A percentile compares a stretch with the other conserved stretches of the same genome.
phyloP scores from a whole-genome alignment of 2,888 invertebrate genomes.

The Amphipyra tragopoginis region DNA sequence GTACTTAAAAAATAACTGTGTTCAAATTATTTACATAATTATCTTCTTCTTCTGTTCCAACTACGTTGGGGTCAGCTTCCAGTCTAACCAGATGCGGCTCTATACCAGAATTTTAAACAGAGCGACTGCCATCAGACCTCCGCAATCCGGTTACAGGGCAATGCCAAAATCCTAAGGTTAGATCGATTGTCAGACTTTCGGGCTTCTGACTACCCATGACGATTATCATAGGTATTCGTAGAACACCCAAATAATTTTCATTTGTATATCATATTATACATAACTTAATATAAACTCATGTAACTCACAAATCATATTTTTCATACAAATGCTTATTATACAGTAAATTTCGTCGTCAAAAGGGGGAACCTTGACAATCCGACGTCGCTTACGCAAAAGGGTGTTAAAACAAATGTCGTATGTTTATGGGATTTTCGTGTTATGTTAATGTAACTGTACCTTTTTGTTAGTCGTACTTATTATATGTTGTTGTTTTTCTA shows the following conservation, averaged over 20 bases:
- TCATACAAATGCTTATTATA: constrained; percentile 68
- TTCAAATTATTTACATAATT: background rate
- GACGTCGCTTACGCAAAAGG: constrained; percentile 75
- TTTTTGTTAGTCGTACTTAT: constrained; percentile 62
- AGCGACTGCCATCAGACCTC: too few species aligned
- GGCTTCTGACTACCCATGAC: too few species aligned
- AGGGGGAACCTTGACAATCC: constrained; percentile 76
- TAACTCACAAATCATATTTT: constrained; percentile 46
- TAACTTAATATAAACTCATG: constrained; percentile 22
- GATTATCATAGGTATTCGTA: too few species aligned
- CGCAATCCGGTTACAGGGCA: too few species aligned
- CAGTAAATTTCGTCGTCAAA: constrained; percentile 69
- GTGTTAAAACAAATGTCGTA: constrained; percentile 86
- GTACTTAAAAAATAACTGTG: too few species aligned
- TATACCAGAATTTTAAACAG: too few species aligned
- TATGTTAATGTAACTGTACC: constrained; percentile 82
- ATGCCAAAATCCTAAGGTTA: too few species aligned
- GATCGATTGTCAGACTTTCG: too few species aligned
- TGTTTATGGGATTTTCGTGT: constrained; percentile 88
- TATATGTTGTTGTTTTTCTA: constrained; percentile 14
- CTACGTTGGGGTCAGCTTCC: too few species aligned
- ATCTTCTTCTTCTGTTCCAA: too few species aligned
- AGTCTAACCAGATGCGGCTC: too few species aligned
- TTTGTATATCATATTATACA: constrained; percentile 7
- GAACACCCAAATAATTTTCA: background rate